A percentile compares a stretch with the other conserved stretches of the same genome.
Conservation (phyloP, 2,888 invertebrate species). For the Acutogordius australiensis region DNA sequence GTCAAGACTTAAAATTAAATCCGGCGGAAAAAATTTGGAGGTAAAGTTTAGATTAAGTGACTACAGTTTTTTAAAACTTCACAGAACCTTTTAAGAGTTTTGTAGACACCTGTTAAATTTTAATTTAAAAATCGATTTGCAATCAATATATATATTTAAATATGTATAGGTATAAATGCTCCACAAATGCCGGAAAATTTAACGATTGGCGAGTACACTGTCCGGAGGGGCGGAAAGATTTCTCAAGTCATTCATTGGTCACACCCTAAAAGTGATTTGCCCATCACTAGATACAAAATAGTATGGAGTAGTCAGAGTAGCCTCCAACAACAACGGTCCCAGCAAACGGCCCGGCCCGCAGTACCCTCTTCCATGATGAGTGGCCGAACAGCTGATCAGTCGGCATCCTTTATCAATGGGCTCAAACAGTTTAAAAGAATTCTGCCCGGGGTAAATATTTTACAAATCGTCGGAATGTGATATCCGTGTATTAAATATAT, state of each 20-base stretch:
- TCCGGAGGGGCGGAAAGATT: conserved; percentile 17
- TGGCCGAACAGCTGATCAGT: neutral
- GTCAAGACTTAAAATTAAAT: no score
- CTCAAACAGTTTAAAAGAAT: neutral
- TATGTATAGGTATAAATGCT: conserved; percentile 18
- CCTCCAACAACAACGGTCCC: no score
- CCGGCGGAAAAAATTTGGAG: no score
- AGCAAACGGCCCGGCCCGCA: no score
- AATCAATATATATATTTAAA: neutral
- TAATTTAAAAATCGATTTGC: no score
- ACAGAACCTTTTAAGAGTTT: no score
- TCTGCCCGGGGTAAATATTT: neutral
- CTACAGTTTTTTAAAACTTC: no score
- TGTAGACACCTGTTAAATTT: no score
- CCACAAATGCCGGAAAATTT: conserved; percentile 21
- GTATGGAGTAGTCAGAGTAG: conserved; percentile 18
- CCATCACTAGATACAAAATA: conserved; percentile 20
- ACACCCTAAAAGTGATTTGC: conserved; percentile 20
- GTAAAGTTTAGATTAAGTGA: no score
- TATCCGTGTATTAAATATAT: no score
- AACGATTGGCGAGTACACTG: conserved; percentile 17
- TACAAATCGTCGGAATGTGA: no score
- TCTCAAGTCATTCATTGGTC: conserved; percentile 19
- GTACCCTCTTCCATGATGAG: no score
- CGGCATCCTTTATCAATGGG: neutral